A percentile compares a stretch with the other conserved stretches of the same genome.
phyloP scores from a whole-genome alignment of 1,140 invertebrate species.

The Drosophila parabipectinata region DNA sequence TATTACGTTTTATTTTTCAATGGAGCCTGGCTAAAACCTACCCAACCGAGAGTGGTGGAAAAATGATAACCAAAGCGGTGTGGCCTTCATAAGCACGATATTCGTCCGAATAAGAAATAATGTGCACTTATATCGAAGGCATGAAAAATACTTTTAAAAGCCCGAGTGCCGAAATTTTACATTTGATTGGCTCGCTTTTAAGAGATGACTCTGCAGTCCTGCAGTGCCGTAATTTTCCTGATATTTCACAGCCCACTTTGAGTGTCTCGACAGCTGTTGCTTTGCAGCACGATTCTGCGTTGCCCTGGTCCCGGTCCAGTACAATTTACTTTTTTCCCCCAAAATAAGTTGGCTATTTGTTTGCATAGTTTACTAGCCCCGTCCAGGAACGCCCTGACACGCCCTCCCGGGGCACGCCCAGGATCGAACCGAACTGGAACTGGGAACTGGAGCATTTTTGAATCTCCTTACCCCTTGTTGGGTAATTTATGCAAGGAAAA shows the following conservation, averaged over 20 bases:
- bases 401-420: conserved; percentile 6
- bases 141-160: neutral
- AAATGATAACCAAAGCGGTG: conserved; percentile 20
- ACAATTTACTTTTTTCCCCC: conserved; percentile 28
- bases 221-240: conserved; percentile 30
- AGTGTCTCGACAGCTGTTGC: conserved; percentile 43
- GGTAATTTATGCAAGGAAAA: conserved; percentile 73
- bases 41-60: conserved; percentile 31
- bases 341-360: conserved; percentile 53
- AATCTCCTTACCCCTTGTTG: conserved; percentile 21
- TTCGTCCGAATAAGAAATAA: conserved; percentile 1
- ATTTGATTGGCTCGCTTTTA: conserved; percentile 1
- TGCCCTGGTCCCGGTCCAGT: neutral
- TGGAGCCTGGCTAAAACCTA: conserved; percentile 1
- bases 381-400: conserved; percentile 46
- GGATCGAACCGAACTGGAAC: conserved; percentile 13
- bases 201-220: conserved; percentile 24
- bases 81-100: neutral
- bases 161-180: conserved; percentile 2
- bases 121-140: neutral
- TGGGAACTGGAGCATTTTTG: conserved; percentile 43
- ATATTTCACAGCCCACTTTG: conserved; percentile 38
- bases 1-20: conserved; percentile 21
- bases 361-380: conserved; percentile 58
- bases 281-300: conserved; percentile 33